phyloP scores from a whole-genome alignment of 2,113 vertebrate species.

The Dinomys branickii region DNA sequence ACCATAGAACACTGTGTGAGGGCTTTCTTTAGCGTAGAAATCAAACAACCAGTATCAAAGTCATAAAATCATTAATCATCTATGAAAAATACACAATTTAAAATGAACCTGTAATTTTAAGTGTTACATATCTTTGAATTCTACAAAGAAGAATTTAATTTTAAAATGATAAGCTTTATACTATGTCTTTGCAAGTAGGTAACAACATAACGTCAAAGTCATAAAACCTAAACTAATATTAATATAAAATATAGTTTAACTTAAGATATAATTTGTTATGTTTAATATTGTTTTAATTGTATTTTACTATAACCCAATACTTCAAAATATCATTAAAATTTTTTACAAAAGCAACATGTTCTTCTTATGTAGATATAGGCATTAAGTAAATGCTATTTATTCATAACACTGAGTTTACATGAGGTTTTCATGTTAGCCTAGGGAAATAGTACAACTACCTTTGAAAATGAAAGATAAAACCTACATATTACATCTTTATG shows the following conservation, averaged over 20 bases:
- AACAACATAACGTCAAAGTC: constrained; percentile 70
- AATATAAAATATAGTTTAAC: constrained; percentile 70
- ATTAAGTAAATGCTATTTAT: constrained; percentile 66
- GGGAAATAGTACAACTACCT: constrained; percentile 50
- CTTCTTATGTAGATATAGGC: constrained; percentile 45
- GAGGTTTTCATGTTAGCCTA: constrained; percentile 54
- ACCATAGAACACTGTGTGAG: neutral
- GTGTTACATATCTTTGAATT: constrained; percentile 40
- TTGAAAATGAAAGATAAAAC: constrained; percentile 64
- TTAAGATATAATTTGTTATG: constrained; percentile 65
- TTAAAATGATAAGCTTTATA: constrained; percentile 64
- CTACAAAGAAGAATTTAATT: constrained; percentile 62
- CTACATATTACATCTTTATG: constrained; percentile 24
- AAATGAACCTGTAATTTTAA: constrained; percentile 66
- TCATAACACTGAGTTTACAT: constrained; percentile 67
- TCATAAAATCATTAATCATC: neutral
- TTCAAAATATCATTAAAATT: constrained; percentile 57
- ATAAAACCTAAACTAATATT: constrained; percentile 66
- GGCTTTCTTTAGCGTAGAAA: neutral
- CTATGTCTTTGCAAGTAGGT: constrained; percentile 65
- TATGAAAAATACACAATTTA: constrained; percentile 8
- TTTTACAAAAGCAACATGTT: constrained; percentile 55
- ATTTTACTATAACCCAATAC: constrained; percentile 56
- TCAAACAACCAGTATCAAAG: constrained; percentile 37
- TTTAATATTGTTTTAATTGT: constrained; percentile 62